Evolutionary conservation across 2,888 invertebrate genomes (phyloP), one percentile per base, ranked within the genome.

Genomic region (Eupithecia subfuscata): DNA sequence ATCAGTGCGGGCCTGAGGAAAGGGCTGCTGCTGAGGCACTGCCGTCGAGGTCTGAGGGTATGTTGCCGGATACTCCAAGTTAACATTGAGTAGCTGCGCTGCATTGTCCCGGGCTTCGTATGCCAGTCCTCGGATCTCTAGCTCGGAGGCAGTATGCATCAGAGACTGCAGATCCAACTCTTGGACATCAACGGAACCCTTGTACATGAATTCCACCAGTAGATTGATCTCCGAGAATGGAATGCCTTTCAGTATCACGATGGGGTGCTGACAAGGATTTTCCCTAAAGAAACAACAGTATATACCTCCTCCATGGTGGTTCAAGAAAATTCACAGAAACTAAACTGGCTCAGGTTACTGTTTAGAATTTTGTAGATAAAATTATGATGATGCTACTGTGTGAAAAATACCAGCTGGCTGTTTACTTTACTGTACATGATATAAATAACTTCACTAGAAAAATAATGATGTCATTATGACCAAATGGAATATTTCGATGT

Each of bases 241-340:
- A 40, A 96, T 96, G 71, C 96, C 96, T 88, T 96, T 96, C 83
- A 97, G 92, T 78, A 97, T 96, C 81, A 97, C 95, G 80, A 97
- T 96, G 37, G 97, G 97, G 86, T 97, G 97, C 86, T 97, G 96
- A 86, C 96, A 96, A 83, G 96, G 96, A 90, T 97, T 97, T 89
- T 97, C 97, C 87, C 94, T 95, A 88, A 56, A 70, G 83, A 83
- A 82, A 85, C 83, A 85, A 79, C 70, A 80, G 16, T 76, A n/a
- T 48, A 70, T 65, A 30, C 30, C 30, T 30, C 71, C 45, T 5
- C 12, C n/a, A 16, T 34, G 64, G 64, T 34, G 9, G 8, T 64
- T 64, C 64, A 45, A 68, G 22, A n/a, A 25, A 60, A 12, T 60
- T 14, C 60, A 60, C 22, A 22, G 6, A 68, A 68, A 43, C 45